These are phyloP conservation scores for Gryon sp. DNA, from an alignment of 1,140 invertebrate species.

Conservation along the genomic window DNA sequence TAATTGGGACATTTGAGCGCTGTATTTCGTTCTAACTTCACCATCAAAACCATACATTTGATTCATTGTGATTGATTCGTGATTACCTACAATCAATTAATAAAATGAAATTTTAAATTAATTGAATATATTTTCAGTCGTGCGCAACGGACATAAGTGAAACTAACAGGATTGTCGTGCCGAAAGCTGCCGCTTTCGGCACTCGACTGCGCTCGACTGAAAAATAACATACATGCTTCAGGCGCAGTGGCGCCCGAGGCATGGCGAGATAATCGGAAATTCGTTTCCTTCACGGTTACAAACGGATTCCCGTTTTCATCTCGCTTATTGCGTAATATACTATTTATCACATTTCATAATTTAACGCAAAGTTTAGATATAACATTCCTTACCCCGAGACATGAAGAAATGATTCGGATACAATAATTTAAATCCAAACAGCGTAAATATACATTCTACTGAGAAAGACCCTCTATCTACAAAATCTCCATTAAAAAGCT, in stretches of 20 bases:
- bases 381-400: conserved; percentile 90
- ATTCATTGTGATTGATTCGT: conserved; percentile 99
- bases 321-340: no score
- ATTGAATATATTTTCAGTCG: background rate
- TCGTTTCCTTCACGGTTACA: no score
- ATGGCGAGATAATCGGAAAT: no score
- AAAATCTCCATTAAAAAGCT: conserved; percentile 99
- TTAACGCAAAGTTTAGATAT: no score
- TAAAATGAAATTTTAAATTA: conserved; percentile 1
- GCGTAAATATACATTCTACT: conserved; percentile 98
- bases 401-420: conserved; percentile 99
- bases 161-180: no score
- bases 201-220: no score
- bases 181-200: no score
- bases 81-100: conserved; percentile 92
- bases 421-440: conserved; percentile 98
- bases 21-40: conserved; percentile 98
- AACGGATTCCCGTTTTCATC: no score
- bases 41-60: conserved; percentile 99
- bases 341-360: no score
- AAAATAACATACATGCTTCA: no score
- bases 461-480: conserved; percentile 99
- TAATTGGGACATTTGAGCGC: conserved; percentile 94
- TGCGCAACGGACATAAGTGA: no score
- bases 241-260: no score